Evolutionary conservation across 2,888 invertebrate species (phyloP), one percentile per base, ranked within the genome.

Genomic region (Elmis aenea): DNA sequence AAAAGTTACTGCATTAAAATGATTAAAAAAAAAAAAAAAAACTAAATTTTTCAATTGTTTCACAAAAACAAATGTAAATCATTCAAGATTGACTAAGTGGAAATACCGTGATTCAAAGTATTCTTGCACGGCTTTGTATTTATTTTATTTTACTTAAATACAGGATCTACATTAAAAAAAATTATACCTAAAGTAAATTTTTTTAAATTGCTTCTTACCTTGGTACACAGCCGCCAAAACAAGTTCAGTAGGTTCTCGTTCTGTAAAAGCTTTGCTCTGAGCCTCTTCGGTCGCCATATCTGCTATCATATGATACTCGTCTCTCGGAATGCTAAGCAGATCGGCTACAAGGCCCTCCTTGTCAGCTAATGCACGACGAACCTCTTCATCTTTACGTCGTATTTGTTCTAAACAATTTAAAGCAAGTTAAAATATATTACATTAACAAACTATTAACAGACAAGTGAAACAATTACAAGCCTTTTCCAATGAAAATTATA

Each of bases 331-430:
- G 64, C 82, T 79, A 57, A 86, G 73, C 61, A 87, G 76, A 61
- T 85, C 83, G 45, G 85, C 85, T 49, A 86, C 80, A 45, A 88
- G 72, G 50, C 74, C 73, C 58, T 84, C 81, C 59, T 86, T 85
- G 59, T 86, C 85, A 38, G 73, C 71, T 48, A 88, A 62, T 26
- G 82, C 79, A 57, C 77, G 74, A 44, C 77, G 76, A 42, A 88
- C 81, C 47, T 77, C 69, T 52, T 79, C 77, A 60, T 86, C 85
- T 58, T 85, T 78, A 42, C 84, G 74, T 46, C 82, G 75, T 45
- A 88, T 71, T 68, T 78, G 77, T 68, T 88, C 88, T 83, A 65
- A 26, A 66, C 64, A 49, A 32, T 50, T 34, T 42, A 52, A 26
- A 33, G 40, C 25, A 30, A 10, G 21, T 10, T 18, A 14, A 13